Evolutionary conservation across 2,113 vertebrate genomes (phyloP).

Genomic region (Motacilla alba): DNA sequence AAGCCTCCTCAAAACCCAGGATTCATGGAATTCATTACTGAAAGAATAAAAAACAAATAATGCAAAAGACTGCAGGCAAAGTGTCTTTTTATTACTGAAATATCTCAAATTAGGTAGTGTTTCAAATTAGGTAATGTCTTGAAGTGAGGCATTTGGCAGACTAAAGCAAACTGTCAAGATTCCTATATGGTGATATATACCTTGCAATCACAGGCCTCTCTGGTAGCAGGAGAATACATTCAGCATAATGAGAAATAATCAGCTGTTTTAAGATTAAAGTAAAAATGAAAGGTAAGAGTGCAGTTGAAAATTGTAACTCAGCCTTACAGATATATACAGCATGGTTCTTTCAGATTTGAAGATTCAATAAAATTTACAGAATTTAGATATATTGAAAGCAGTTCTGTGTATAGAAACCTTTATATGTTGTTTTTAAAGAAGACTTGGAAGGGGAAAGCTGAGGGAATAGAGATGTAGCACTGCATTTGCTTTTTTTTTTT

Average conservation of each 20-base stretch:
- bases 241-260: neutral
- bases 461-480: neutral
- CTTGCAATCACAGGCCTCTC: neutral
- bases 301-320: neutral
- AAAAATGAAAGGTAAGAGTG: neutral
- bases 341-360: neutral
- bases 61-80: neutral
- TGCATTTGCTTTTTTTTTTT: neutral
- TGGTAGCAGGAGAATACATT: neutral
- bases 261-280: constrained; percentile 9
- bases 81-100: neutral
- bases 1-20: accelerated
- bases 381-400: neutral
- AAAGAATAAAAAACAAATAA: neutral
- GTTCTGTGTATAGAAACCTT: neutral
- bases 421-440: neutral
- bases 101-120: neutral
- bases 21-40: neutral
- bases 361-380: neutral
- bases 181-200: neutral
- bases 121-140: neutral
- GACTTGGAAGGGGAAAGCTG: neutral
- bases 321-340: neutral
- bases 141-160: neutral
- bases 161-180: neutral